Percentiles rank a stretch among this genome's conserved stretches.
Conservation (phyloP, 1,140 invertebrate species). For the Acyrthosiphon pisum region DNA sequence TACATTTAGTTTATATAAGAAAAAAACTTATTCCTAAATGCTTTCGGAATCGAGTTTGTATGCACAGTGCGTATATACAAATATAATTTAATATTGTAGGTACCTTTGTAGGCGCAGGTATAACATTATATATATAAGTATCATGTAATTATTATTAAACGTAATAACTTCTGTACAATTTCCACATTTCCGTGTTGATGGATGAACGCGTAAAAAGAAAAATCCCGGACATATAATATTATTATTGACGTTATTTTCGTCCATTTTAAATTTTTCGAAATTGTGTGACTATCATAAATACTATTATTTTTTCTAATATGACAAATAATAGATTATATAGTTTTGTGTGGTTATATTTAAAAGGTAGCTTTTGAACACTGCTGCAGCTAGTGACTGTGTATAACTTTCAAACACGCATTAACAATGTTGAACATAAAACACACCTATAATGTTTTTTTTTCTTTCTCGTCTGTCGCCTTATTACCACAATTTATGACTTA, state of each 20-base stretch:
- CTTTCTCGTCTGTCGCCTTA: background rate
- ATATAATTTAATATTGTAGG: too few relatives aligned
- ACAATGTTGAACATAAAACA: background rate
- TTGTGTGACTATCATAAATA: background rate
- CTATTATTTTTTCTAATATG: background rate
- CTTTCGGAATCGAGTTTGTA: background rate
- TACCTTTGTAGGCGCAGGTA: too few relatives aligned
- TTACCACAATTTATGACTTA: conserved; percentile 32
- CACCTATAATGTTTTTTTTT: background rate
- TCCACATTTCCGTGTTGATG: background rate
- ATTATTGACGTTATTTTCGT: background rate
- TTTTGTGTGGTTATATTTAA: background rate
- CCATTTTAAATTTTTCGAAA: background rate
- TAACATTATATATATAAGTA: too few relatives aligned
- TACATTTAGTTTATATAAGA: background rate
- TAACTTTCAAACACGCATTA: background rate
- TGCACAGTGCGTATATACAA: background rate
- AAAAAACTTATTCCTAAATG: conserved; percentile 6
- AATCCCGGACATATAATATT: background rate
- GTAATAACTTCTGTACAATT: too few relatives aligned
- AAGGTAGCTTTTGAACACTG: background rate
- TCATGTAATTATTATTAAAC: too few relatives aligned
- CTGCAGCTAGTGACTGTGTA: background rate
- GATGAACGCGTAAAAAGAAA: background rate
- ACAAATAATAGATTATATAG: background rate